phyloP scores from a whole-genome alignment of 1,140 invertebrate genomes.

The Apolygus lucorum region DNA sequence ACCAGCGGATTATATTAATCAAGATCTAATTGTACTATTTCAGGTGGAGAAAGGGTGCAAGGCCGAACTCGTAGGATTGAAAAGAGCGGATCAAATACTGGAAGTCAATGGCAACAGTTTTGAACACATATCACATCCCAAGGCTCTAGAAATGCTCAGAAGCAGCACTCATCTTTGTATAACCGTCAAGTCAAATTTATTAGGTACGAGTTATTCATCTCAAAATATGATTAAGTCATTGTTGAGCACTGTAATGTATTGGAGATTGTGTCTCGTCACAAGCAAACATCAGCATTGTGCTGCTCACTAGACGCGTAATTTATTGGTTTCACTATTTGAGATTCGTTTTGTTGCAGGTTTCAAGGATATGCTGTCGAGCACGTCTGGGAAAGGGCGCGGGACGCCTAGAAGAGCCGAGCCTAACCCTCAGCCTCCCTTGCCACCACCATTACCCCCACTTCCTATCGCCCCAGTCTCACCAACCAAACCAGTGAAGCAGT shows the following conservation, averaged over 20 bases:
- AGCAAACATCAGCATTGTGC: no score
- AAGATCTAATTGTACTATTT: no score
- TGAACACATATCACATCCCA: constrained; percentile 78
- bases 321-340: no score
- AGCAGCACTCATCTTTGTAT: constrained; percentile 93
- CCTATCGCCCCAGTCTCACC: constrained; percentile 37
- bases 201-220: no score
- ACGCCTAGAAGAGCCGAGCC: constrained; percentile 46
- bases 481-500: constrained; percentile 53
- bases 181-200: constrained; percentile 93
- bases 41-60: constrained; percentile 80
- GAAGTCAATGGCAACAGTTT: constrained; percentile 97
- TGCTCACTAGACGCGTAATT: no score
- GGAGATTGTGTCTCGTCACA: no score
- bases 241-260: no score
- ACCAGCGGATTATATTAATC: no score
- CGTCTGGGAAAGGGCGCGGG: constrained; percentile 35
- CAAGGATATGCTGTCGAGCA: constrained; percentile 71
- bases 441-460: constrained; percentile 39
- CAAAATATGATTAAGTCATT: no score
- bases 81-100: constrained; percentile 92
- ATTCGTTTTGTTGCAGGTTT: constrained; percentile 44
- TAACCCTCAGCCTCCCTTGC: constrained; percentile 31
- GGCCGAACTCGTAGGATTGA: constrained; percentile 92
- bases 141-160: constrained; percentile 84